A percentile compares a stretch with the other conserved stretches of the same genome.
Evolutionary conservation across 2,113 vertebrate genomes (phyloP).

Genomic region (Ancistrus triradiatus): DNA sequence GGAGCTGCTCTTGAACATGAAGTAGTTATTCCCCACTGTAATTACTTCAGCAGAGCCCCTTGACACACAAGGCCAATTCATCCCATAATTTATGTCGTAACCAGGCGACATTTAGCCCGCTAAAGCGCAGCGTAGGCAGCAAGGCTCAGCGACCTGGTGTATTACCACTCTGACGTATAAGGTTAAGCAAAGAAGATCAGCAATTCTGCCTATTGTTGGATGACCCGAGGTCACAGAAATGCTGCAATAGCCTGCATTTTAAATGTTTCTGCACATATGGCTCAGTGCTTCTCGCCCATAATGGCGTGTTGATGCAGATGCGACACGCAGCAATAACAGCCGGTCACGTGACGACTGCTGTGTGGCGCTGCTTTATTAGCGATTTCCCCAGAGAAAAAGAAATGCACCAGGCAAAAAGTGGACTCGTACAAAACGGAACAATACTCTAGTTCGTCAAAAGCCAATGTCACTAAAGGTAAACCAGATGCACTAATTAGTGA

Average conservation of each 20-base stretch:
- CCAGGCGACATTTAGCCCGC: conserved; percentile 22
- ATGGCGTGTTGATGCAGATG: conserved; percentile 3
- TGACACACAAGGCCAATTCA: conserved; percentile 18
- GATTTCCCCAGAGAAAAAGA: conserved; percentile 27
- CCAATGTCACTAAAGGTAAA: no score
- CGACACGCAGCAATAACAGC: conserved; percentile 16
- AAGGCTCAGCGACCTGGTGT: no score
- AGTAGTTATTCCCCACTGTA: conserved; percentile 6
- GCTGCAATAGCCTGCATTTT: background rate
- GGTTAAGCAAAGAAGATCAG: background rate
- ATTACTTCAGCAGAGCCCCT: conserved; percentile 14
- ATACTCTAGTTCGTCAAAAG: no score
- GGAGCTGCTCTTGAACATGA: conserved; percentile 8
- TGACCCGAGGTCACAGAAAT: background rate
- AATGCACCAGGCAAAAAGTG: no score
- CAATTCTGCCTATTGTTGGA: no score
- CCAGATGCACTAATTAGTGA: no score
- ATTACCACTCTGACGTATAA: background rate
- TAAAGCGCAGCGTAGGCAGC: no score
- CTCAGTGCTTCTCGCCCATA: background rate
- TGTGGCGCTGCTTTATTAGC: no score
- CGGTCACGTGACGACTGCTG: no score
- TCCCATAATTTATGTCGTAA: conserved; percentile 14
- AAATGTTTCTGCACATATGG: background rate
- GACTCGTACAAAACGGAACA: no score